A percentile compares a stretch with the other conserved stretches of the same genome.
These are phyloP conservation scores for Chelonus insularis DNA, from an alignment of 1,140 invertebrate species.

Conservation along the genomic window DNA sequence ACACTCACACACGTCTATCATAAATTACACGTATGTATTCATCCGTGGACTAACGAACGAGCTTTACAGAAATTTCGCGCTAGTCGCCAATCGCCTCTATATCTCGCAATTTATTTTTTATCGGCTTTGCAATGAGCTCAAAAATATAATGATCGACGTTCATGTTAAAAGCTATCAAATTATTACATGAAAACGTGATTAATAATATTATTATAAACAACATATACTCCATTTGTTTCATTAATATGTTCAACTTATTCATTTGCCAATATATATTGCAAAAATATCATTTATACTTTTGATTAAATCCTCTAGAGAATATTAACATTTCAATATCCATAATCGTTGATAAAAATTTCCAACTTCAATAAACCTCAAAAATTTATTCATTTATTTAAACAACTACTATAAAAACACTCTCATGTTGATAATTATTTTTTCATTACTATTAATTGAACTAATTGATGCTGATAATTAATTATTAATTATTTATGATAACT, in stretches of 20 bases:
- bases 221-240: background rate
- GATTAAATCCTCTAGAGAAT: too few species aligned
- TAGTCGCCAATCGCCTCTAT: background rate
- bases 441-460: too few species aligned
- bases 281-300: too few species aligned
- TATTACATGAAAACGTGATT: background rate
- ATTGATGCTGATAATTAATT: too few species aligned
- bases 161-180: constrained; percentile 1
- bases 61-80: constrained; percentile 11
- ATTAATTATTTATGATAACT: too few species aligned
- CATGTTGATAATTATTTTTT: too few species aligned
- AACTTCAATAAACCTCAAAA: too few species aligned
- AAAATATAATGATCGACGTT: constrained; percentile 2
- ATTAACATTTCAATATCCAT: too few species aligned
- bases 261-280: too few species aligned
- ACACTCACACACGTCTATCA: background rate
- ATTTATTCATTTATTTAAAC: too few species aligned
- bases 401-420: too few species aligned
- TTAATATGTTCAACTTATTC: background rate
- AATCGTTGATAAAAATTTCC: too few species aligned
- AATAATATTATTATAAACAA: background rate
- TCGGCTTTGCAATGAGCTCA: background rate
- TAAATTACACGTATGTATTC: constrained; percentile 8
- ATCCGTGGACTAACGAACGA: constrained; percentile 10
- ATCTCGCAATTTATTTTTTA: background rate